A percentile compares a stretch with the other conserved stretches of the same genome.
Evolutionary conservation across 2,888 invertebrate species (phyloP).

Genomic region (Pandemis corylana): DNA sequence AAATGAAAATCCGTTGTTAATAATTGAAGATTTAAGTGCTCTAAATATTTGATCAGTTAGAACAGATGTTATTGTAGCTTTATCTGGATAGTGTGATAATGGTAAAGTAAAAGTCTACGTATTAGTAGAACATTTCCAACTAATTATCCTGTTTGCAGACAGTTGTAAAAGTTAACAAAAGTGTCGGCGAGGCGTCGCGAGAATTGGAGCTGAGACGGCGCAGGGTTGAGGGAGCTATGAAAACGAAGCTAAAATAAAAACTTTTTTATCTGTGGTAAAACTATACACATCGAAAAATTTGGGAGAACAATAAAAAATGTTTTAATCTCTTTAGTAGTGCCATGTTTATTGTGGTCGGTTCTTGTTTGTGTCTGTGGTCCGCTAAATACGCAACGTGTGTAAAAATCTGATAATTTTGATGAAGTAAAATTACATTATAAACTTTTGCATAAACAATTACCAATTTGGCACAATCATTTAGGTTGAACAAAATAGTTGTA

Average conservation of each 20-base stretch:
- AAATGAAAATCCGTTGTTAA: slow-evolving; percentile 24
- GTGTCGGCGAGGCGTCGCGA: slow-evolving; percentile 31
- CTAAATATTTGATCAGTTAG: slow-evolving; percentile 10
- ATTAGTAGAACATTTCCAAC: slow-evolving; percentile 40
- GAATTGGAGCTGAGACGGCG: slow-evolving; percentile 4
- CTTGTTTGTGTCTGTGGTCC: no score
- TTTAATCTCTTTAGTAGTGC: not conserved
- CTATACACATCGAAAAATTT: not conserved
- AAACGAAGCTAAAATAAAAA: not conserved
- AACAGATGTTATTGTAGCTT: not conserved
- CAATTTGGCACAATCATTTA: no score
- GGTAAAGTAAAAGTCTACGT: slow-evolving; percentile 42
- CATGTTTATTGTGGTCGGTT: no score
- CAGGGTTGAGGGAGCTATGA: slow-evolving; percentile 22
- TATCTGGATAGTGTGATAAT: slow-evolving; percentile 22
- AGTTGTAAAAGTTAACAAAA: slow-evolving; percentile 40
- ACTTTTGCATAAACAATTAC: no score
- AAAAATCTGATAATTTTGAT: no score
- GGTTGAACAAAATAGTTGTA: no score
- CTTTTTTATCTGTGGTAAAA: slow-evolving; percentile 1
- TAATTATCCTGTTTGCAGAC: slow-evolving; percentile 41
- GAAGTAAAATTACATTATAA: no score
- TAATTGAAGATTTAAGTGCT: slow-evolving; percentile 30
- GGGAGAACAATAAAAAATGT: not conserved
- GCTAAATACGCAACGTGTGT: no score